phyloP scores from a whole-genome alignment of 2,888 invertebrate genomes.

The Andricus curvator region DNA sequence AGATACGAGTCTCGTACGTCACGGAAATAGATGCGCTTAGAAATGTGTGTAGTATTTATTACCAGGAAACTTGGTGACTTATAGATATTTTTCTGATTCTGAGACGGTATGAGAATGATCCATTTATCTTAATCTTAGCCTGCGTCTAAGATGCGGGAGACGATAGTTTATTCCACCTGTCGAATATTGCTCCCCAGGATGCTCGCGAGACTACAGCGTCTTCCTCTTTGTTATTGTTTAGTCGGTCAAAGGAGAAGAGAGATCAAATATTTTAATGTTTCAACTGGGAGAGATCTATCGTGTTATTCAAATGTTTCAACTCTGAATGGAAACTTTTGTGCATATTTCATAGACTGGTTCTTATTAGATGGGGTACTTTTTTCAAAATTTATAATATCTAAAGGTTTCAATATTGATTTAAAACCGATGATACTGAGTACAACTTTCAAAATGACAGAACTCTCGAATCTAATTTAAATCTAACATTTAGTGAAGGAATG shows the following conservation, averaged over 20 bases:
- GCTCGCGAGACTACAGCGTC: slow-evolving; percentile 5
- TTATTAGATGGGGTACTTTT: too few relatives aligned
- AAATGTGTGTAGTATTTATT: slow-evolving; percentile 33
- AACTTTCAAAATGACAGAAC: too few relatives aligned
- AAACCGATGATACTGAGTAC: too few relatives aligned
- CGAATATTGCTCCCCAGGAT: slow-evolving; percentile 16
- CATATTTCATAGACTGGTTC: background rate
- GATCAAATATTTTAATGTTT: slow-evolving; percentile 10
- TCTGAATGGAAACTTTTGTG: background rate
- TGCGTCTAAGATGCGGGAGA: background rate
- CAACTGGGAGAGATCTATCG: background rate
- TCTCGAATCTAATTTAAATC: too few relatives aligned
- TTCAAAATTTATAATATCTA: too few relatives aligned
- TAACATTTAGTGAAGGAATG: too few relatives aligned
- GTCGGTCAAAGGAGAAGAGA: background rate
- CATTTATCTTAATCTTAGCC: slow-evolving; percentile 34
- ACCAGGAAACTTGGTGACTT: slow-evolving; percentile 26
- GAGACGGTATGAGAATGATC: slow-evolving; percentile 25
- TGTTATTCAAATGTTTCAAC: background rate
- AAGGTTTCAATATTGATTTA: too few relatives aligned
- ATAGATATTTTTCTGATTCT: background rate
- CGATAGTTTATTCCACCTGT: slow-evolving; percentile 30
- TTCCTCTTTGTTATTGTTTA: slow-evolving; percentile 17
- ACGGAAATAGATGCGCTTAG: slow-evolving; percentile 24
- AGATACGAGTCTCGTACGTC: slow-evolving; percentile 26